Base-by-base conservation (phyloP, 1,140 invertebrate genomes). In the Acromyrmex heyeri region DNA sequence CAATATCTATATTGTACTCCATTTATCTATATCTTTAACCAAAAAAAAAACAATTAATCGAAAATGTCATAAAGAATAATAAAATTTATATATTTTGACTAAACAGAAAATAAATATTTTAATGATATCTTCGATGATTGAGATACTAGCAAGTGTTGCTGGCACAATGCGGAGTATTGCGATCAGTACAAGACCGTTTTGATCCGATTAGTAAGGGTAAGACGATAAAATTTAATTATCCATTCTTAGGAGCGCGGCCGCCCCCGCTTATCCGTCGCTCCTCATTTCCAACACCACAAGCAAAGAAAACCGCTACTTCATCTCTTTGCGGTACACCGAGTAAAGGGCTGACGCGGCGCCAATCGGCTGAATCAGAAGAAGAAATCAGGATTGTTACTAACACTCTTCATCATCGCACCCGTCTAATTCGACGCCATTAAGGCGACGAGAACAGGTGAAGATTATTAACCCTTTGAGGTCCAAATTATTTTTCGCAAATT, bases 371-470 rank as follows among this genome's bases (percentile, higher is more conserved):
- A 65, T 76, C 86, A 34, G 91, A 92, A 53, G 88, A 93, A 50
- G 91, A 91, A 53, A 64, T 91, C 78, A 77, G 82, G 48, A 21
- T 72, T 44, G 76, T 88, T 27, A 88, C 70, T 34, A 88, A 67
- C 57, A 67, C 70, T 76, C 87, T 93, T 87, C 90, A 91, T 87
- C 93, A 90, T 85, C 93, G 92, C 34, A 86, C 86, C 34, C 91
- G 91, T 65, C 73, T 94, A 38, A 93, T 94, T 72, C 89, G 93
- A 86, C 91, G 93, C 44, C 91, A 93, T 89, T 93, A 83, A 90
- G 83, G 64, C 75, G 82, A 65, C 65, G 61, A n/a, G 30, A 86
- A 70, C 34, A 67, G 62, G 72, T 77, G 30, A n/a, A 34, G 3
- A 57, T 69, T 14, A 48, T 27, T 50, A 50, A 69, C 6, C 10